Evolutionary conservation across 2,888 invertebrate genomes (phyloP).

Genomic region (Notodonta dromedarius): DNA sequence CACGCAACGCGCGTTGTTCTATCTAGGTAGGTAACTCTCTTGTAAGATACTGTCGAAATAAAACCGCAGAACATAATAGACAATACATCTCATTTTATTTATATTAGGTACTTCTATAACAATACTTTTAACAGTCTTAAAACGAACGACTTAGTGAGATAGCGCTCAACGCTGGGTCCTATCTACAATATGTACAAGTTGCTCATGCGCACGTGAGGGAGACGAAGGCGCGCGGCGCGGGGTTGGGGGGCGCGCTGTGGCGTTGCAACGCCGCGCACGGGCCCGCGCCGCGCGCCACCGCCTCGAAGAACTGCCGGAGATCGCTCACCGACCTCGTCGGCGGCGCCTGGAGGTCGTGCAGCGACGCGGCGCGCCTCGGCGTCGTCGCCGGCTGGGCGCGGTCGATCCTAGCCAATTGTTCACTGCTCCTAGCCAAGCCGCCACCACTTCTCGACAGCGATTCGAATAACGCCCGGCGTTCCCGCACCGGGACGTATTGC

Average conservation of each 20-base stretch:
- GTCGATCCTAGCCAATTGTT: conserved; percentile 72
- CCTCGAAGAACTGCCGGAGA: conserved; percentile 89
- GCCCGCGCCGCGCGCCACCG: conserved; percentile 77
- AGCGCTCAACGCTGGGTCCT: conserved; percentile 72
- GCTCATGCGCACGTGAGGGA: conserved; percentile 74
- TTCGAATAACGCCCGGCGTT: conserved; percentile 88
- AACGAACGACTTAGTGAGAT: conserved; percentile 79
- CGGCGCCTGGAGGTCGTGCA: conserved; percentile 85
- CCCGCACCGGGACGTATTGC: conserved; percentile 88
- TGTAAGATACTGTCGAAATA: conserved; percentile 23
- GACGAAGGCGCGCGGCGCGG: conserved; percentile 66
- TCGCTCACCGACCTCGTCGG: conserved; percentile 86
- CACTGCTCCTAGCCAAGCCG: conserved; percentile 86
- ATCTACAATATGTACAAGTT: conserved; percentile 75
- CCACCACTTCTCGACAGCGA: conserved; percentile 86
- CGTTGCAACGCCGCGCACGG: conserved; percentile 57
- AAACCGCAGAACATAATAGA: conserved; percentile 37
- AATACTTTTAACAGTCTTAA: conserved; percentile 84
- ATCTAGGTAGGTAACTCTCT: not conserved
- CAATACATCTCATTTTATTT: conserved; percentile 66
- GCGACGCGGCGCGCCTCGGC: conserved; percentile 86
- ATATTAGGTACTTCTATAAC: conserved; percentile 80
- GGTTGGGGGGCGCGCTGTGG: conserved; percentile 67
- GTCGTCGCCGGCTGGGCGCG: conserved; percentile 60
- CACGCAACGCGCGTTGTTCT: conserved; percentile 29